Evolutionary conservation across 2,888 invertebrate species (phyloP).

Genomic region (Acronicta alni): DNA sequence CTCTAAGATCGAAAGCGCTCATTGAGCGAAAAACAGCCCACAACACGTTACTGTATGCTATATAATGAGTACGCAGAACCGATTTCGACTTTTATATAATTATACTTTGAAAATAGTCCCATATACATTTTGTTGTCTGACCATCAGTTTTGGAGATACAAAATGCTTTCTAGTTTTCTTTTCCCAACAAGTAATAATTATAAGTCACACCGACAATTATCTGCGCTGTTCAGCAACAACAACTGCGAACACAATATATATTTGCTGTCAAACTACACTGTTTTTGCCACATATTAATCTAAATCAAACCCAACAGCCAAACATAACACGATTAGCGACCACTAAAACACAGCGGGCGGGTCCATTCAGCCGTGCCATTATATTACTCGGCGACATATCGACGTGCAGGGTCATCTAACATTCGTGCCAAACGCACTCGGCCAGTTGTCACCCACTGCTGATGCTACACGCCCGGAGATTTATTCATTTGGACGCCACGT

Average conservation of each 20-base stretch:
- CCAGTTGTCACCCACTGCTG: slow-evolving; percentile 68
- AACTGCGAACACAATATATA: slow-evolving; percentile 3
- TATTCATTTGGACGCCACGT: slow-evolving; percentile 67
- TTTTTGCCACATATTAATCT: slow-evolving; percentile 47
- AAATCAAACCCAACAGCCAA: slow-evolving; percentile 37
- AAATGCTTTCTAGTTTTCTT: too few species aligned
- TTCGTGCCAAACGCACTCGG: slow-evolving; percentile 72
- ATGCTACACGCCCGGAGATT: slow-evolving; percentile 70
- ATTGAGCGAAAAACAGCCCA: too few species aligned
- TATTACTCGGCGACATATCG: slow-evolving; percentile 47
- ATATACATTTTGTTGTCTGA: too few species aligned
- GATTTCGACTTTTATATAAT: too few species aligned
- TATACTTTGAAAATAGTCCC: too few species aligned
- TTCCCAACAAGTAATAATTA: too few species aligned
- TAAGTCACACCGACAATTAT: not conserved
- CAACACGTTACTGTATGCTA: too few species aligned
- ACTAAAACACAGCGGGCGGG: slow-evolving; percentile 47
- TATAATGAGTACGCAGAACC: too few species aligned
- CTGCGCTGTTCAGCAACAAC: slow-evolving; percentile 15
- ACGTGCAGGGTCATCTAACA: slow-evolving; percentile 67
- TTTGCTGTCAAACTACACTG: slow-evolving; percentile 5
- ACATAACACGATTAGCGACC: slow-evolving; percentile 46
- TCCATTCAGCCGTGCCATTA: slow-evolving; percentile 47
- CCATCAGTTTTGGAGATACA: too few species aligned
- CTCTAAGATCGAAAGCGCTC: too few species aligned